These are phyloP conservation scores for Fulica atra DNA, from an alignment of 2,113 vertebrate species.

Conservation along the genomic window DNA sequence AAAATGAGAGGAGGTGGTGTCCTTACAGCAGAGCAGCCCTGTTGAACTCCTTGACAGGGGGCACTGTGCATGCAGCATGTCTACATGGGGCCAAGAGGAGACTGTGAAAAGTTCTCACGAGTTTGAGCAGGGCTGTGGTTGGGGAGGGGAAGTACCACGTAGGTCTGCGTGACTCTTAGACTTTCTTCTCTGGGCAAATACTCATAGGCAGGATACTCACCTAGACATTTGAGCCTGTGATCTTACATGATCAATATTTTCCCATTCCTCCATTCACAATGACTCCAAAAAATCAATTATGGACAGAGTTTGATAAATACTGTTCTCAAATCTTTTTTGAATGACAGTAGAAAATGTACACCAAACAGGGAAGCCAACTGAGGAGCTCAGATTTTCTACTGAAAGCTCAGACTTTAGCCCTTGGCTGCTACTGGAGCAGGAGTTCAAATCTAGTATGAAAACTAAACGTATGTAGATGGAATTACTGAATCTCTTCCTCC, in stretches of 20 bases:
- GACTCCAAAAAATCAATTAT: neutral
- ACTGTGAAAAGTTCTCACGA: neutral
- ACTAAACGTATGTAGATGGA: fast-evolving
- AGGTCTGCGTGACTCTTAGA: neutral
- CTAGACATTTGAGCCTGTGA: neutral
- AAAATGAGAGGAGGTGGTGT: neutral
- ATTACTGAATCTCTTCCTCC: neutral
- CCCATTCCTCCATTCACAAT: neutral
- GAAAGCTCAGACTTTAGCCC: neutral
- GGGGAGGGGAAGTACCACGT: neutral
- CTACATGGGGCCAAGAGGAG: neutral
- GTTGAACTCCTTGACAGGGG: neutral
- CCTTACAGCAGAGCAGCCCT: neutral
- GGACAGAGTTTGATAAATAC: neutral
- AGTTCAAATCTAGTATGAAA: neutral
- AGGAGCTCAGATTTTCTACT: neutral
- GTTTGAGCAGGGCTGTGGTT: neutral
- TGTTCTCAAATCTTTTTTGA: neutral
- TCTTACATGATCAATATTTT: neutral
- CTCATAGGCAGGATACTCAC: neutral
- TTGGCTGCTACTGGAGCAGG: neutral
- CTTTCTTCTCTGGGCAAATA: neutral
- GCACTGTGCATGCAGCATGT: neutral
- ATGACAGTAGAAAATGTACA: neutral
- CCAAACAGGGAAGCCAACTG: neutral